phyloP scores from a whole-genome alignment of 2,888 invertebrate species.

The Meiosimyza platycephala region DNA sequence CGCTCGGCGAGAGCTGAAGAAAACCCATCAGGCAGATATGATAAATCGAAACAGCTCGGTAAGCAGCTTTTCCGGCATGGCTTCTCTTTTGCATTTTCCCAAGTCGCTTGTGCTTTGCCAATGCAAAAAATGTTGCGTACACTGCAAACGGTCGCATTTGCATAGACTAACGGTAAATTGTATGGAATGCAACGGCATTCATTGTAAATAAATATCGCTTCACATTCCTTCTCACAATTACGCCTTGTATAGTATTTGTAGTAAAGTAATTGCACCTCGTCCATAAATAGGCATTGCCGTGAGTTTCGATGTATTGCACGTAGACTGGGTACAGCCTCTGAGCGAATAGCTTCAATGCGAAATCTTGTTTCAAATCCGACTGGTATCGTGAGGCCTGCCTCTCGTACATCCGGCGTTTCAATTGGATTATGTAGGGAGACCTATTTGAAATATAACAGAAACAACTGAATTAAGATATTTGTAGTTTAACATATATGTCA shows the following conservation, averaged over 20 bases:
- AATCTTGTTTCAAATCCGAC: slow-evolving; percentile 79
- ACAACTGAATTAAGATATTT: too few relatives aligned
- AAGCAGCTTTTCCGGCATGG: slow-evolving; percentile 71
- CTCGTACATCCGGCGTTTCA: slow-evolving; percentile 81
- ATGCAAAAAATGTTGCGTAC: slow-evolving; percentile 48
- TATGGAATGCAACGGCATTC: slow-evolving; percentile 57
- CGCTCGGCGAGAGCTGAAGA: slow-evolving; percentile 66
- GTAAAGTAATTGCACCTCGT: slow-evolving; percentile 76
- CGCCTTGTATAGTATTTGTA: slow-evolving; percentile 67
- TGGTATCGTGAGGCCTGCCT: slow-evolving; percentile 77
- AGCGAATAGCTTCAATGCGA: slow-evolving; percentile 74
- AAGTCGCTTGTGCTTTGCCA: slow-evolving; percentile 36
- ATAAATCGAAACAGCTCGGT: slow-evolving; percentile 78
- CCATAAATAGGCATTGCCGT: slow-evolving; percentile 78
- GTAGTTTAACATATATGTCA: too few relatives aligned
- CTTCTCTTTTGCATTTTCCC: slow-evolving; percentile 23
- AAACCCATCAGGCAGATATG: slow-evolving; percentile 73
- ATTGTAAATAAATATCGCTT: slow-evolving; percentile 46
- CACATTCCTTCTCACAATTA: slow-evolving; percentile 73
- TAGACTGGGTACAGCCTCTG: slow-evolving; percentile 74
- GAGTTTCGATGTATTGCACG: slow-evolving; percentile 72
- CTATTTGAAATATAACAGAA: slow-evolving; percentile 10
- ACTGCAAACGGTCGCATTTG: slow-evolving; percentile 73
- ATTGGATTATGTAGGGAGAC: slow-evolving; percentile 75
- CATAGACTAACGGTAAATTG: slow-evolving; percentile 71